Percentiles rank a stretch among this genome's conserved stretches.
These are phyloP conservation scores for Cordilura impudica DNA, from an alignment of 2,888 invertebrate genomes.

Conservation along the genomic window DNA sequence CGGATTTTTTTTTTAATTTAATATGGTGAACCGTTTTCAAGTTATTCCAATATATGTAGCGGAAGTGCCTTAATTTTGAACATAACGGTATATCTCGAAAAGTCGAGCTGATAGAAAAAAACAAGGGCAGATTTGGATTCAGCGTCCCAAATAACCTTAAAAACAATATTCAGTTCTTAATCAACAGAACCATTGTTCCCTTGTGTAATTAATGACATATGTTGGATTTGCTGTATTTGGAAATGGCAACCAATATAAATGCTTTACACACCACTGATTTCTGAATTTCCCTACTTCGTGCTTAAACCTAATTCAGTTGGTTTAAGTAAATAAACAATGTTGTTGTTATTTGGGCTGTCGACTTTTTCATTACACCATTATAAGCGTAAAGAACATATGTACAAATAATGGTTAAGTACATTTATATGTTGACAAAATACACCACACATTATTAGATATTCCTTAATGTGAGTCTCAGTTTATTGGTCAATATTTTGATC, in stretches of 20 bases:
- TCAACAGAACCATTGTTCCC: too few species aligned
- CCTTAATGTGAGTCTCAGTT: constrained; percentile 22
- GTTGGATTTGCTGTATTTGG: not conserved
- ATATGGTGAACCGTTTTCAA: too few species aligned
- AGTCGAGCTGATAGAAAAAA: too few species aligned
- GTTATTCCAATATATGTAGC: too few species aligned
- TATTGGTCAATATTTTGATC: constrained; percentile 61
- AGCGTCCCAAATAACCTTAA: too few species aligned
- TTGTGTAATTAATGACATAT: not conserved
- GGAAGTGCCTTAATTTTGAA: too few species aligned
- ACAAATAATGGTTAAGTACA: constrained; percentile 70
- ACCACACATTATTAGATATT: constrained; percentile 22
- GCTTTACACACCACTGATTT: constrained; percentile 34
- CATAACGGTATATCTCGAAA: too few species aligned
- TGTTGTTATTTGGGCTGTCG: not conserved
- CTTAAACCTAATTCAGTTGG: constrained; percentile 50
- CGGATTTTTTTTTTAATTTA: too few species aligned
- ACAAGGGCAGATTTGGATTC: too few species aligned
- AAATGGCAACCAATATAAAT: not conserved
- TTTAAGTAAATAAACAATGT: constrained; percentile 44
- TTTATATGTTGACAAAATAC: not conserved
- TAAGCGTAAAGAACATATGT: constrained; percentile 70
- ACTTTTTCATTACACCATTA: constrained; percentile 34
- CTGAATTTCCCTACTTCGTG: constrained; percentile 36
- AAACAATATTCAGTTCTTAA: too few species aligned